A percentile compares a stretch with the other conserved stretches of the same genome.
phyloP scores from a whole-genome alignment of 2,113 vertebrate genomes.

The Pycnonotus jocosus region DNA sequence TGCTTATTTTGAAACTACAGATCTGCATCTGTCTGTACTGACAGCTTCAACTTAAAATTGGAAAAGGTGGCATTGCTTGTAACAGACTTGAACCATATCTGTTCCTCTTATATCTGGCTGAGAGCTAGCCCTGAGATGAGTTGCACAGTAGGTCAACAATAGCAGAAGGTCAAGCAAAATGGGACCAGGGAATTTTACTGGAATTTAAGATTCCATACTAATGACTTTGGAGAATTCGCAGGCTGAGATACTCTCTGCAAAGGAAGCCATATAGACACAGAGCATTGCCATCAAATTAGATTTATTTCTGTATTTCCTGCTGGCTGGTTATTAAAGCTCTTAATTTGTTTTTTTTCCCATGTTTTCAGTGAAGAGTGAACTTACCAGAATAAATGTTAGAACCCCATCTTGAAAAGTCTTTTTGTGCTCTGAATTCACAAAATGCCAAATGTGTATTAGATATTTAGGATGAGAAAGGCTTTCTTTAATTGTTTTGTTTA shows the following conservation, averaged over 20 bases:
- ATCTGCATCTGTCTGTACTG: not conserved
- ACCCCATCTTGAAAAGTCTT: not conserved
- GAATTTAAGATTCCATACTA: slow-evolving; percentile 17
- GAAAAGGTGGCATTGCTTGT: not conserved
- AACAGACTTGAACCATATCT: not conserved
- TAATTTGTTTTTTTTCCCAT: not conserved
- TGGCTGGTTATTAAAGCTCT: not conserved
- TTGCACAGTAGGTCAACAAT: not conserved
- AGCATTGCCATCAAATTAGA: not conserved
- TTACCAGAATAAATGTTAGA: not conserved
- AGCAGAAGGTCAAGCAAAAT: slow-evolving; percentile 9
- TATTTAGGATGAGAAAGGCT: not conserved
- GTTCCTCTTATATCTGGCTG: not conserved
- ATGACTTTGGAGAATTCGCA: not conserved
- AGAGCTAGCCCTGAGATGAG: not conserved
- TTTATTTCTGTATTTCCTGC: slow-evolving; percentile 35
- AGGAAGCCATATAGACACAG: not conserved
- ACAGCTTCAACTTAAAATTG: not conserved
- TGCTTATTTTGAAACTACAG: slow-evolving; percentile 46
- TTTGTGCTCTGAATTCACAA: not conserved
- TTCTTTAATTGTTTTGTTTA: not conserved
- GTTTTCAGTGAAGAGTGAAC: not conserved
- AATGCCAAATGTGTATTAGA: not conserved
- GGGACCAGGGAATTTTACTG: not conserved
- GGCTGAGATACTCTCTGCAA: not conserved